Percentiles rank a stretch among this genome's conserved stretches.
Evolutionary conservation across 2,797 vertebrate genomes (phyloP).

Genomic region (Rhadinocentrus ornatus): DNA sequence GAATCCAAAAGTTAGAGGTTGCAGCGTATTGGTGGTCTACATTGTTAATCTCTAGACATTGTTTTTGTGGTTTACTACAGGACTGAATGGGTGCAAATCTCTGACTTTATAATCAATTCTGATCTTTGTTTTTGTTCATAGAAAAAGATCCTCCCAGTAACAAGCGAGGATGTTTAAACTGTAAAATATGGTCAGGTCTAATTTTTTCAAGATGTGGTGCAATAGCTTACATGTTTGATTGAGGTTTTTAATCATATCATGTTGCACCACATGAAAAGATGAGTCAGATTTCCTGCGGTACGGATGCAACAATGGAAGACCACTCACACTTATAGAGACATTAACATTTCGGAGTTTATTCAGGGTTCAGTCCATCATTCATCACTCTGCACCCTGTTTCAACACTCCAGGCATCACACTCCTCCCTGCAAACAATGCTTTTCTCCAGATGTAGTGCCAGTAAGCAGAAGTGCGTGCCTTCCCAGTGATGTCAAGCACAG

Average conservation of each 20-base stretch:
- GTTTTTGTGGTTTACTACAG: background rate
- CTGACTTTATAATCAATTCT: background rate
- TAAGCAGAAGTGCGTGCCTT: constrained; percentile 43
- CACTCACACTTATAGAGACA: background rate
- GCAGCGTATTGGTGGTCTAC: background rate
- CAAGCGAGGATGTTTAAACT: constrained; percentile 9
- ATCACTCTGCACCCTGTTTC: constrained; percentile 10
- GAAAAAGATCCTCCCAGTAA: constrained; percentile 36
- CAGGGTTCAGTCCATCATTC: constrained; percentile 11
- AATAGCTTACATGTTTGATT: constrained; percentile 7
- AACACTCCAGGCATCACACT: constrained; percentile 14
- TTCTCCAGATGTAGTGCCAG: constrained; percentile 19
- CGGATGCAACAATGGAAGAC: too few species aligned
- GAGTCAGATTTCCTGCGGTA: constrained; percentile 27
- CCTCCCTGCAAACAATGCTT: constrained; percentile 29
- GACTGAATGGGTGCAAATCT: constrained; percentile 2
- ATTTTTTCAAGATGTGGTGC: constrained; percentile 41
- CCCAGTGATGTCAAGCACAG: constrained; percentile 59
- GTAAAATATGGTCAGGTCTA: constrained; percentile 21
- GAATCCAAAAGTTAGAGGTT: constrained; percentile 21
- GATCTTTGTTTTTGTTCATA: constrained; percentile 7
- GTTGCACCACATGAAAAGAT: constrained; percentile 21
- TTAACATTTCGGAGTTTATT: constrained; percentile 26
- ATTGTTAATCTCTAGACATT: background rate
- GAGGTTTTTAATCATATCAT: constrained; percentile 28